Conservation (phyloP, 2,888 invertebrate species). For the Dasysyrphus tricinctus region DNA sequence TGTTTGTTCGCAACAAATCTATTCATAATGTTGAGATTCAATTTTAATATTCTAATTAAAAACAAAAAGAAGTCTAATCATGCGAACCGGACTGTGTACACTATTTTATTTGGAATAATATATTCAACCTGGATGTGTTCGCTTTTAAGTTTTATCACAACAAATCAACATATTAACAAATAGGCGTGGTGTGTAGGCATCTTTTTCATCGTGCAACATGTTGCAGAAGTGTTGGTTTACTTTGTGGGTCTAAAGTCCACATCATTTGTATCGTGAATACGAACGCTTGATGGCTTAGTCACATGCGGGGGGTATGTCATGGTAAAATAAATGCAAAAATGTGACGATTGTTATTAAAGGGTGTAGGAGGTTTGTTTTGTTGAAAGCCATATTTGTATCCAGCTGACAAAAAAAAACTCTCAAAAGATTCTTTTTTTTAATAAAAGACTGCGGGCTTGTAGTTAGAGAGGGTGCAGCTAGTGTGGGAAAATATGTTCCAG, state of each 20-base stretch:
- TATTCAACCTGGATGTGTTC: constrained; percentile 39
- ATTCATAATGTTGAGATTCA: neutral
- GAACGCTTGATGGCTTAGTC: constrained; percentile 19
- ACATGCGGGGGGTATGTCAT: constrained; percentile 6
- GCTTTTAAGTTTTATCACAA: constrained; percentile 7
- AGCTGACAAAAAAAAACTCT: neutral
- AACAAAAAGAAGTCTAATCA: neutral
- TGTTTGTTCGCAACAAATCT: neutral
- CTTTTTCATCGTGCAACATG: constrained; percentile 44
- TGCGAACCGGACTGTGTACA: neutral
- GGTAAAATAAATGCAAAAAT: constrained; percentile 49
- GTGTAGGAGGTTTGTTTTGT: constrained; percentile 31
- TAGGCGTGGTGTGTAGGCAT: neutral
- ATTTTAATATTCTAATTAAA: neutral
- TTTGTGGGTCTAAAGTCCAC: constrained; percentile 22
- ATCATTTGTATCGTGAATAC: neutral
- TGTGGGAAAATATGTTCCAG: constrained; percentile 49
- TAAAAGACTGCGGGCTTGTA: neutral
- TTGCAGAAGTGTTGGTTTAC: constrained; percentile 21
- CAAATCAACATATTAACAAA: constrained; percentile 22
- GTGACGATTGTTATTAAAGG: constrained; percentile 37
- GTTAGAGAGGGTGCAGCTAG: constrained; percentile 44
- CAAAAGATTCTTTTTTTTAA: neutral
- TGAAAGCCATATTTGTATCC: constrained; percentile 7
- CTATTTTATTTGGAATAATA: constrained; percentile 23